Conservation (phyloP, 2,888 invertebrate species). For the Drosophila nr. perissopoda region DNA sequence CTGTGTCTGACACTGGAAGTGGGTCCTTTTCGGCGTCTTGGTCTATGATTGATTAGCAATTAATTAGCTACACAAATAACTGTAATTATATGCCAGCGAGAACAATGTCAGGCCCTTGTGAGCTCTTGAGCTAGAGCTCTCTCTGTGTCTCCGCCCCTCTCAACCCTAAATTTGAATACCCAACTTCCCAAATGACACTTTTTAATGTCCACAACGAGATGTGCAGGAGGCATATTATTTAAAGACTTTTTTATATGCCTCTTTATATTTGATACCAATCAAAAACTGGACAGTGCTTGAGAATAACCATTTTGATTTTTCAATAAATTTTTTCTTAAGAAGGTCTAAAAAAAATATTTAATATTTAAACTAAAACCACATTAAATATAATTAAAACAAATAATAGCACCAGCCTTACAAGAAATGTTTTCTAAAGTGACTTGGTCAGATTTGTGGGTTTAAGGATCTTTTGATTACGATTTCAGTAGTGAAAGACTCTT, state of each 20-base stretch:
- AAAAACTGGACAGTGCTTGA: neutral
- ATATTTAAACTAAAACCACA: neutral
- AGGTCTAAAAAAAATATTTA: neutral
- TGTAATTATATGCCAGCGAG: slow-evolving; percentile 79
- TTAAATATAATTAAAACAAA: neutral
- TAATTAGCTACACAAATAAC: slow-evolving; percentile 84
- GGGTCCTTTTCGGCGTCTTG: slow-evolving; percentile 52
- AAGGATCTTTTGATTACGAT: neutral
- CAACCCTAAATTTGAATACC: slow-evolving; percentile 2
- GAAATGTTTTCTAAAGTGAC: neutral
- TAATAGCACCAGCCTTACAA: no score
- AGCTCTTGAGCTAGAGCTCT: slow-evolving; percentile 20
- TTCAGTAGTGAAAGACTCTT: neutral
- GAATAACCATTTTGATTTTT: neutral
- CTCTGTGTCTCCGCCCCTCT: neutral
- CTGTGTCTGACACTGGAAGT: slow-evolving; percentile 1
- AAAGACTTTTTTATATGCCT: neutral
- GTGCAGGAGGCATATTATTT: neutral
- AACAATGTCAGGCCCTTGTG: slow-evolving; percentile 61
- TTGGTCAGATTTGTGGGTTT: neutral
- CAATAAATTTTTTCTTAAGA: neutral
- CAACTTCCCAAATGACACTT: slow-evolving; percentile 23
- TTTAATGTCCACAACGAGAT: slow-evolving; percentile 21
- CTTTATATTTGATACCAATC: neutral
- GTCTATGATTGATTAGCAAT: slow-evolving; percentile 84